These are phyloP conservation scores for Halichoeres trimaculatus DNA, from an alignment of 2,113 vertebrate genomes.

Conservation along the genomic window DNA sequence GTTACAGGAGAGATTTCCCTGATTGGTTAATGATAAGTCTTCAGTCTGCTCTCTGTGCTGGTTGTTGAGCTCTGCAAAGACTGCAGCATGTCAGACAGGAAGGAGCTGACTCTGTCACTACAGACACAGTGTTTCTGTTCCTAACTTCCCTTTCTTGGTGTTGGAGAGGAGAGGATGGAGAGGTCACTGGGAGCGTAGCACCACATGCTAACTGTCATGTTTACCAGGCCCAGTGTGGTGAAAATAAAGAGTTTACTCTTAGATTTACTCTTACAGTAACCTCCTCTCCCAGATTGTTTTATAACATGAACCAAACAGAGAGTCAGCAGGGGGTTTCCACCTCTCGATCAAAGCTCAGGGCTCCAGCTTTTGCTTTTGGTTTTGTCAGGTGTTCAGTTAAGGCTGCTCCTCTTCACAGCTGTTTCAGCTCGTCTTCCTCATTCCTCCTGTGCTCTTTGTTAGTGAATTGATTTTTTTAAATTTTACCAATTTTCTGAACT, in stretches of 20 bases:
- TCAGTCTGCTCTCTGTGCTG: not conserved
- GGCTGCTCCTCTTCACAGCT: not conserved
- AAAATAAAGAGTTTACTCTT: no score
- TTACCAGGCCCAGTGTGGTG: not conserved
- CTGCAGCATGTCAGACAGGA: not conserved
- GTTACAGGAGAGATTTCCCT: constrained; percentile 14
- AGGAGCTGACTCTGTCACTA: not conserved
- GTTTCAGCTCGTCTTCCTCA: not conserved
- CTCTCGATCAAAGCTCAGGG: not conserved
- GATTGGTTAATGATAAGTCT: not conserved
- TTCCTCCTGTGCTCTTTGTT: no score
- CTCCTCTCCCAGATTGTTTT: not conserved
- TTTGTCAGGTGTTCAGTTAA: not conserved
- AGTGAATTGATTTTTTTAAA: no score
- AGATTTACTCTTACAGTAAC: not conserved
- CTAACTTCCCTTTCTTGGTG: not conserved
- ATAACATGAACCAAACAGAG: no score
- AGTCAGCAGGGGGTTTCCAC: not conserved
- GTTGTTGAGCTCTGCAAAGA: not conserved
- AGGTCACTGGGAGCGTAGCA: not conserved
- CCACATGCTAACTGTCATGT: not conserved
- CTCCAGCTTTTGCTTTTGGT: not conserved
- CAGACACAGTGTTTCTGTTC: not conserved
- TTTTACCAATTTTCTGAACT: no score
- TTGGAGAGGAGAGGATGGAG: not conserved